phyloP scores from a whole-genome alignment of 2,113 vertebrate genomes.

The Apteryx mantelli region DNA sequence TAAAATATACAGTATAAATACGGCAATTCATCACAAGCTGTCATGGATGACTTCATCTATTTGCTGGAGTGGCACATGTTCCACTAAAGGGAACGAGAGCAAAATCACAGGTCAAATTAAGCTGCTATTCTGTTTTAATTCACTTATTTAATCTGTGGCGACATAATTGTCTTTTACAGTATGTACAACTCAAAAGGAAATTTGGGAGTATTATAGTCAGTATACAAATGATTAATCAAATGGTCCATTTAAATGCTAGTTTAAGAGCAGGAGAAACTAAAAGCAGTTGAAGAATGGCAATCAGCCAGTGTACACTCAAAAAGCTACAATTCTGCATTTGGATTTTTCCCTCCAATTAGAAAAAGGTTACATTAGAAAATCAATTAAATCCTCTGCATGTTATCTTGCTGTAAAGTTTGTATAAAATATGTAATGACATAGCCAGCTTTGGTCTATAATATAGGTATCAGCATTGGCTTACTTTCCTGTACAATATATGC shows the following conservation, averaged over 20 bases:
- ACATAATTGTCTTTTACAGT: constrained; percentile 82
- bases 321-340: not conserved
- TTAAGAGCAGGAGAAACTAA: constrained; percentile 63
- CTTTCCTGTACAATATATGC: constrained; percentile 13
- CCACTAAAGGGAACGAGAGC: constrained; percentile 78
- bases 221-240: constrained; percentile 82
- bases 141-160: constrained; percentile 83
- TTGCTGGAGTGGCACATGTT: constrained; percentile 79
- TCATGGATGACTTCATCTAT: constrained; percentile 85
- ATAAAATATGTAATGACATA: not conserved
- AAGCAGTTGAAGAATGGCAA: constrained; percentile 35
- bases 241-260: constrained; percentile 76
- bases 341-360: not conserved
- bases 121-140: constrained; percentile 85
- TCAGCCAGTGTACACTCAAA: not conserved
- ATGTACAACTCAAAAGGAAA: constrained; percentile 78
- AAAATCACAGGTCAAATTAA: constrained; percentile 91
- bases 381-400: not conserved
- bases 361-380: not conserved
- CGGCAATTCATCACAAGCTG: constrained; percentile 96
- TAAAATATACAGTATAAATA: constrained; percentile 94
- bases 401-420: not conserved
- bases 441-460: not conserved
- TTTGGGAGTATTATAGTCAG: constrained; percentile 72
- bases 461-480: not conserved